Evolutionary conservation across 2,888 invertebrate species (phyloP), one percentile per base, ranked within the genome.

Genomic region (Clostera curtula): DNA sequence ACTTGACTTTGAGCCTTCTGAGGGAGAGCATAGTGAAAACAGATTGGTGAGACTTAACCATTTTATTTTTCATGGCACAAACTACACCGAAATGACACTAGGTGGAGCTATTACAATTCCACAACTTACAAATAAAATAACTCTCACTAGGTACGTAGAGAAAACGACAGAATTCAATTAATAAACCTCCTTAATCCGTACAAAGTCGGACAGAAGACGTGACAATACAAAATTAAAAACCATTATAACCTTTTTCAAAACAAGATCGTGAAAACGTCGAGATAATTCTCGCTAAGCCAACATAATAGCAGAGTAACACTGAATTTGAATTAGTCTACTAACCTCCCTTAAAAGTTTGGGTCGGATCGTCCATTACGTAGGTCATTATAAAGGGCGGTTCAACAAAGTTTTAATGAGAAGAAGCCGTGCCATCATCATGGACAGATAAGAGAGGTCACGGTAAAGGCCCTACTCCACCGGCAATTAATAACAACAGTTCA

Each of bases 331-430:
- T 56, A 56, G 53, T 49, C 40, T 24, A 42, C 31, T 46, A 44
- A 48, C 49, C 49, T 50, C 37, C 35, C 25, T 40, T 43, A 49
- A 50, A 58, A 60, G 43, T 51, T 58, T 36, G 41, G 34, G 46
- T 34, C 38, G 44, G 44, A 37, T 43, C 45, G 46, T 55, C 58
- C 56, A 58, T 65, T 64, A 56, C 50, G 49, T 33, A 54, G 61
- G 60, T 63, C 66, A 62, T 71, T 68, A 64, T 56, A 62, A 61
- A 64, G 66, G 65, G 46, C 49, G 49, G 34, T 25, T 45, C 45
- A 40, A 35, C 42, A 47, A 72, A 72, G 68, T 74, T 74, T 71
- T 72, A 72, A 74, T 72, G 67, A 71, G 67, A 62, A 50, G 56
- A 55, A 52, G 49, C 49, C 46, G 42, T 40, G 45, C 43, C 45